phyloP scores from a whole-genome alignment of 35 echinoderm and acorn worm genomes.

The Heliocidaris tuberculata region DNA sequence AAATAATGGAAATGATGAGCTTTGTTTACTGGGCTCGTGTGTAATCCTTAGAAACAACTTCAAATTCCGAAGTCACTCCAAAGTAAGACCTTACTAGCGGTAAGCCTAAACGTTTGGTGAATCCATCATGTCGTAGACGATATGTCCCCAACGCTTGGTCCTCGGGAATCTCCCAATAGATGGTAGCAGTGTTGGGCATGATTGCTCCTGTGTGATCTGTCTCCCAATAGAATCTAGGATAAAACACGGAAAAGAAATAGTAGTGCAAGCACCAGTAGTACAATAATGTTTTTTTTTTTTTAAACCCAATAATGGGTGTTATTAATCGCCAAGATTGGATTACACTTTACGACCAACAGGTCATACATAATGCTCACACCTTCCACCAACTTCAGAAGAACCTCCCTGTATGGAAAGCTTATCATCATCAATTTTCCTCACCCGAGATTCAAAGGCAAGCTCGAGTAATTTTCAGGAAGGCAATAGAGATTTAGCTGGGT shows the following conservation, averaged over 20 bases:
- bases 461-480: too few species aligned
- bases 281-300: too few species aligned
- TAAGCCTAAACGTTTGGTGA: neutral
- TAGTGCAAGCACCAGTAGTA: too few species aligned
- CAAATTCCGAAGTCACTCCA: neutral
- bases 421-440: too few species aligned
- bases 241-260: neutral
- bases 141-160: slow-evolving; percentile 57
- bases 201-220: neutral
- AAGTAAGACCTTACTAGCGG: neutral
- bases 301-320: too few species aligned
- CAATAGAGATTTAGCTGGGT: too few species aligned
- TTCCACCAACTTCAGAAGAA: too few species aligned
- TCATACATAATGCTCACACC: too few species aligned
- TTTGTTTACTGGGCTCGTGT: neutral
- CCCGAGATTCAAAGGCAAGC: too few species aligned
- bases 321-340: too few species aligned
- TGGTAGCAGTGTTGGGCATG: slow-evolving; percentile 47
- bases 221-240: slow-evolving; percentile 56
- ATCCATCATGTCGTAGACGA: slow-evolving; percentile 60
- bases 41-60: neutral
- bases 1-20: neutral
- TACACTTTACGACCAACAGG: too few species aligned
- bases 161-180: slow-evolving; percentile 63
- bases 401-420: too few species aligned